A percentile compares a stretch with the other conserved stretches of the same genome.
Conservation (phyloP, 2,797 vertebrate genomes). For the Galago senegalensis region DNA sequence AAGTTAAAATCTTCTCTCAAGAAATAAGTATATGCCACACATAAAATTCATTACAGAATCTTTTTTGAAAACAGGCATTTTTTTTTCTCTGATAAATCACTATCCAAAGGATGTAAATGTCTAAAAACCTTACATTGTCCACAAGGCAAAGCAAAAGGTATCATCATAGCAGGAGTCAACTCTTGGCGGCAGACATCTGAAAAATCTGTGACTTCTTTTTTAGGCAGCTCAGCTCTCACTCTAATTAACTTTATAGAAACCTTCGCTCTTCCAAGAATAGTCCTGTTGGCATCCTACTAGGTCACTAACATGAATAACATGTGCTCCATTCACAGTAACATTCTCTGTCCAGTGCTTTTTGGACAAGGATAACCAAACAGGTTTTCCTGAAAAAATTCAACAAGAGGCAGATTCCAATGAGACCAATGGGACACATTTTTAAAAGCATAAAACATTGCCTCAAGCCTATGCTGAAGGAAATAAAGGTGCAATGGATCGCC, state of each 20-base stretch:
- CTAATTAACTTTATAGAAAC: neutral
- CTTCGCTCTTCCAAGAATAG: constrained; percentile 31
- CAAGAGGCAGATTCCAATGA: constrained; percentile 78
- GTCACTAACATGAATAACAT: neutral
- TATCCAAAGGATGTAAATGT: constrained; percentile 75
- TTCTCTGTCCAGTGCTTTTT: constrained; percentile 83
- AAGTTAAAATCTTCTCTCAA: constrained; percentile 87
- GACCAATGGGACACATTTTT: neutral
- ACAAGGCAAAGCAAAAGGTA: constrained; percentile 73
- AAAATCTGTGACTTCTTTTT: neutral
- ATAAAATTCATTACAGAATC: constrained; percentile 70
- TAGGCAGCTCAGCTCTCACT: constrained; percentile 55
- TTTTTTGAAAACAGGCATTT: constrained; percentile 56
- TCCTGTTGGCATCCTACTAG: neutral
- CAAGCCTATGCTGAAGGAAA: constrained; percentile 46
- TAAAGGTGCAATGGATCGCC: neutral
- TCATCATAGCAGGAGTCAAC: constrained; percentile 66
- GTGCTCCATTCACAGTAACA: constrained; percentile 80
- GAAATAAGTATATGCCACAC: constrained; percentile 81
- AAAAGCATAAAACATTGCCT: constrained; percentile 66
- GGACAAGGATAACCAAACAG: constrained; percentile 79
- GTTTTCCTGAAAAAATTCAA: constrained; percentile 78
- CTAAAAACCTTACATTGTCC: constrained; percentile 73
- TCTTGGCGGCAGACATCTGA: constrained; percentile 51
- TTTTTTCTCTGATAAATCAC: constrained; percentile 61